Percentiles rank a stretch among this genome's conserved stretches.
Conservation (phyloP, 1,140 invertebrate species). For the Bombus soroeensis region DNA sequence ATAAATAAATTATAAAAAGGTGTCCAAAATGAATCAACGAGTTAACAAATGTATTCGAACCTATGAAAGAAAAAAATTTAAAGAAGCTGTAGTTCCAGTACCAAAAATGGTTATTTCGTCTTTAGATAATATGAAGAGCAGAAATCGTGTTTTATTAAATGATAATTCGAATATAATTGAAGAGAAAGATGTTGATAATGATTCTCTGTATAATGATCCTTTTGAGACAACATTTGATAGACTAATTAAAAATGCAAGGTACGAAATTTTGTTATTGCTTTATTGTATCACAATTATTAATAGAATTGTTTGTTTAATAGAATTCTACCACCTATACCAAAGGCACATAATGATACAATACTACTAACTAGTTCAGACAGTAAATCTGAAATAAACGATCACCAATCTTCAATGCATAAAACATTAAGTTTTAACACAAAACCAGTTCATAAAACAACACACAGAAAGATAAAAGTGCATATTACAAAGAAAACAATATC, state of each 20-base stretch:
- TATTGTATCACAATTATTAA: not conserved
- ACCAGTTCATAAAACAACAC: not conserved
- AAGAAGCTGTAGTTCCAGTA: not conserved
- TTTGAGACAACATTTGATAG: constrained; percentile 74
- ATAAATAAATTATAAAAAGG: not conserved
- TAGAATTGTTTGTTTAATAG: constrained; percentile 40
- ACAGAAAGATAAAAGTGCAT: not conserved
- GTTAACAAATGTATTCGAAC: constrained; percentile 44
- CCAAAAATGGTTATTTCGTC: not conserved
- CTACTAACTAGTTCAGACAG: not conserved
- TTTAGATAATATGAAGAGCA: not conserved
- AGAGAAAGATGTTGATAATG: not conserved
- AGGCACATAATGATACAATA: not conserved
- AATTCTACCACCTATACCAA: constrained; percentile 23
- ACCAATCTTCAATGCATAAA: not conserved
- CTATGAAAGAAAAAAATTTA: constrained; percentile 39
- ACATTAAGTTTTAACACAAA: not conserved
- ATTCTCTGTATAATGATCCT: constrained; percentile 56
- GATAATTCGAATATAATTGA: not conserved
- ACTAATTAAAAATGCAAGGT: constrained; percentile 64
- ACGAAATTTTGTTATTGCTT: constrained; percentile 30
- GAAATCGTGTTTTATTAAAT: not conserved
- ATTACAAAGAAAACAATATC: not conserved
- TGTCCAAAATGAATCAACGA: not conserved
- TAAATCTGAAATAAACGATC: not conserved